Evolutionary conservation across 1,140 invertebrate genomes (phyloP).

Genomic region (Drosophila ogumai): DNA sequence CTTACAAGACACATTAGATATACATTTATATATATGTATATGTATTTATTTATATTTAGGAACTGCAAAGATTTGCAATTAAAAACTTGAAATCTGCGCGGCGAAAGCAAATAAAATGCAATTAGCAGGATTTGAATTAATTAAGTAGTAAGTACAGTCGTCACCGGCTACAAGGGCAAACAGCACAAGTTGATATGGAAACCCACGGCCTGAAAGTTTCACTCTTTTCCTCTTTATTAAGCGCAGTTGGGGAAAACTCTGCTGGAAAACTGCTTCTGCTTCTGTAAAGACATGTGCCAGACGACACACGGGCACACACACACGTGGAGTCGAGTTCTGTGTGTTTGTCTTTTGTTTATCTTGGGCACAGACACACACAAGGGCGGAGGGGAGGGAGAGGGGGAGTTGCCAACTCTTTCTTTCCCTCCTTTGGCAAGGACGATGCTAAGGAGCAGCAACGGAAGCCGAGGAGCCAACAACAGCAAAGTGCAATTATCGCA

Average conservation of each 20-base stretch:
- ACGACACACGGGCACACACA: constrained; percentile 32
- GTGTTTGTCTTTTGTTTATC: constrained; percentile 74
- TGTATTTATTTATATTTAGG: too few relatives aligned
- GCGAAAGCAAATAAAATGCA: constrained; percentile 79
- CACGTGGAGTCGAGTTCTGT: constrained; percentile 18
- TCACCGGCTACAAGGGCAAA: constrained; percentile 8
- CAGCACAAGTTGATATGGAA: constrained; percentile 27
- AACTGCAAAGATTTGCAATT: constrained; percentile 44
- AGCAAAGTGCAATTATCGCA: constrained; percentile 83
- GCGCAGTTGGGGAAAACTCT: constrained; percentile 9
- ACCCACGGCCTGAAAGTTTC: constrained; percentile 21
- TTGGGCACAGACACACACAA: constrained; percentile 56
- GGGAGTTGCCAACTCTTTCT: constrained; percentile 60
- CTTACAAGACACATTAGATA: not conserved
- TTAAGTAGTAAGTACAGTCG: constrained; percentile 69
- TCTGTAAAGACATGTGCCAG: constrained; percentile 67
- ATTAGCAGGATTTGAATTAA: constrained; percentile 82
- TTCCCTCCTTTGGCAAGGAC: constrained; percentile 15
- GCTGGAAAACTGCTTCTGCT: not conserved
- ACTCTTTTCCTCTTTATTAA: constrained; percentile 8
- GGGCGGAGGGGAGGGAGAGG: not conserved
- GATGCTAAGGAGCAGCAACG: constrained; percentile 13
- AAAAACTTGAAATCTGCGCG: constrained; percentile 74
- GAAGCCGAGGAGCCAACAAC: constrained; percentile 49
- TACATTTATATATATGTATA: not conserved